These are phyloP conservation scores for Trididemnum clinides DNA, from an alignment of 23 tunicate genomes.

Conservation along the genomic window DNA sequence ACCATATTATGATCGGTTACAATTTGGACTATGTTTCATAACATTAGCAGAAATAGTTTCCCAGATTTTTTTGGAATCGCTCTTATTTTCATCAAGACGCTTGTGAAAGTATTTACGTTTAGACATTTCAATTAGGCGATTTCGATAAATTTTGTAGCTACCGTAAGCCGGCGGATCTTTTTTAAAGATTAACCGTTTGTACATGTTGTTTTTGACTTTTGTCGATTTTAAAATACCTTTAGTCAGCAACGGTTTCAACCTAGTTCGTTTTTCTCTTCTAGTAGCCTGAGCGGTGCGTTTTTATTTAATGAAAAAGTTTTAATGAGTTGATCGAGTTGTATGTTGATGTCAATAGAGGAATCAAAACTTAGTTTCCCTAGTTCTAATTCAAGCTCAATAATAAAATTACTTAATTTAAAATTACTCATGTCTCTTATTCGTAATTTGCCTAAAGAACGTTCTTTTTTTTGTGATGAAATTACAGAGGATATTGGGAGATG, in stretches of 20 bases:
- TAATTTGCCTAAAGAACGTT: background rate
- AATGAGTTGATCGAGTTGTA: background rate
- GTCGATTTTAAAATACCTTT: background rate
- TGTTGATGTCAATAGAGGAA: background rate
- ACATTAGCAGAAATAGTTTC: too few species aligned
- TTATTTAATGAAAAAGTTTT: background rate
- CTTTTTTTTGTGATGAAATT: background rate
- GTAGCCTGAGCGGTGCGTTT: background rate
- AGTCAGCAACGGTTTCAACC: background rate
- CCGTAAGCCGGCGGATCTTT: background rate
- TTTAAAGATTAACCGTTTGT: background rate
- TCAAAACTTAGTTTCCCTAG: background rate
- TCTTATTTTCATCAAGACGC: background rate
- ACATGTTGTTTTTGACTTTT: background rate
- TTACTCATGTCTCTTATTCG: background rate
- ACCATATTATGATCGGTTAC: too few species aligned
- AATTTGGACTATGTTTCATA: too few species aligned
- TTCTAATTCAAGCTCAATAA: background rate
- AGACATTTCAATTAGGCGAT: background rate
- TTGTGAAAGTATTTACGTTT: background rate
- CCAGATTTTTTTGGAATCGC: too few species aligned
- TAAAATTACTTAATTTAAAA: background rate
- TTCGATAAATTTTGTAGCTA: background rate
- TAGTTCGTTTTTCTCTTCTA: background rate
- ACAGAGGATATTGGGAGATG: background rate